Percentiles rank a stretch among this genome's conserved stretches.
Evolutionary conservation across 1,140 invertebrate genomes (phyloP).

Genomic region (Drosophila parabipectinata): DNA sequence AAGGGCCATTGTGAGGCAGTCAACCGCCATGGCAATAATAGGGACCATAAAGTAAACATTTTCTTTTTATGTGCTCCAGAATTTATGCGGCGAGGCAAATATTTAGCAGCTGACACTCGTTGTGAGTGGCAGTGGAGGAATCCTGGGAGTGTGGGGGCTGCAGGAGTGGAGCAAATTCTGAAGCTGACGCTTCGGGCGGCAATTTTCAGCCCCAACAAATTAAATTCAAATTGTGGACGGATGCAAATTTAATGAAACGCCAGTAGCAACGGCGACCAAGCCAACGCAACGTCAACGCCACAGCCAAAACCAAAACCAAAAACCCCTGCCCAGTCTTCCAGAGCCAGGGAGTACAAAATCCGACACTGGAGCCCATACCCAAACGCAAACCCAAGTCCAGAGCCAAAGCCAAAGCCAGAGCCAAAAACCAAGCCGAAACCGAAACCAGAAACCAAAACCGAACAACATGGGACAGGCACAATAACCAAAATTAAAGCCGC

Average conservation of each 20-base stretch:
- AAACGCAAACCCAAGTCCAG: conserved; percentile 19
- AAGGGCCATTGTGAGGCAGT: conserved; percentile 22
- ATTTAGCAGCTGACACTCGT: conserved; percentile 52
- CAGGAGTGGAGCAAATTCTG: neutral
- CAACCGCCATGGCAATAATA: conserved; percentile 40
- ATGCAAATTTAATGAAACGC: conserved; percentile 60
- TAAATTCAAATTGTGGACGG: conserved; percentile 56
- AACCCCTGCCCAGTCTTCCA: neutral
- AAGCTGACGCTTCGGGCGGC: neutral
- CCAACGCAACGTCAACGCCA: conserved; percentile 9
- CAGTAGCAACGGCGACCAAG: conserved; percentile 10
- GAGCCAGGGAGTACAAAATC: neutral
- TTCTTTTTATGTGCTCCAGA: conserved; percentile 32
- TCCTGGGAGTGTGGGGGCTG: neutral
- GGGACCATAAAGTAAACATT: conserved; percentile 27
- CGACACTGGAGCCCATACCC: neutral
- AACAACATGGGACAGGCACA: conserved; percentile 63
- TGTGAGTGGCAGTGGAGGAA: conserved; percentile 27
- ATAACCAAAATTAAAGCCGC: conserved; percentile 78
- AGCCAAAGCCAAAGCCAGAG: conserved; percentile 34
- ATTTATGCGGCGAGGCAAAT: conserved; percentile 59
- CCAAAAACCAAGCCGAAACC: conserved; percentile 44
- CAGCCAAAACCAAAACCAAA: conserved; percentile 1
- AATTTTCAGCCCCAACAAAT: conserved; percentile 61
- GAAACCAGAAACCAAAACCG: conserved; percentile 45